Conservation (phyloP, 1,140 invertebrate species). For the Euborellia annulipes region DNA sequence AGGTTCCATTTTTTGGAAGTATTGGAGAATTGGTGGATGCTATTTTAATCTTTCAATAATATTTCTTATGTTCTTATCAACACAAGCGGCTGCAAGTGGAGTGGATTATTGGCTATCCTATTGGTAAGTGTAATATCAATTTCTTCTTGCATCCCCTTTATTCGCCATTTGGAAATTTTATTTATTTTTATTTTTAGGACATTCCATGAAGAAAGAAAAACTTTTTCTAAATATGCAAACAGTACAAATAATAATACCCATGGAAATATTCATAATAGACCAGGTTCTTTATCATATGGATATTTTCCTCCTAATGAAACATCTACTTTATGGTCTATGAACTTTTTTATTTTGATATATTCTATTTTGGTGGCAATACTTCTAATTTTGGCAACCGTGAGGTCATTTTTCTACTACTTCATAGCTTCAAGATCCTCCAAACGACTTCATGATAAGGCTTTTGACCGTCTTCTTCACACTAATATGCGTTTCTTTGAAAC, state of each 20-base stretch:
- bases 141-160: too few relatives aligned
- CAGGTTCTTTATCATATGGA: too few relatives aligned
- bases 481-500: constrained; percentile 74
- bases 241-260: too few relatives aligned
- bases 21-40: constrained; percentile 36
- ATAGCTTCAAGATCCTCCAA: not conserved
- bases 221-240: too few relatives aligned
- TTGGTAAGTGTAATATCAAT: too few relatives aligned
- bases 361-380: not conserved
- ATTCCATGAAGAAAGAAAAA: too few relatives aligned
- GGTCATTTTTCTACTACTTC: not conserved
- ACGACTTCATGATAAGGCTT: constrained; percentile 59
- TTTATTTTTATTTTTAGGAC: too few relatives aligned
- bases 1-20: constrained; percentile 33
- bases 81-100: constrained; percentile 30
- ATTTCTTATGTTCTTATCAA: constrained; percentile 26
- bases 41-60: constrained; percentile 27
- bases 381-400: not conserved
- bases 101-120: constrained; percentile 35
- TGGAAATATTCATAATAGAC: too few relatives aligned
- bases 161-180: too few relatives aligned
- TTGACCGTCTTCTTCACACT: constrained; percentile 51
- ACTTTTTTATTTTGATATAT: not conserved
- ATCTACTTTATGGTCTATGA: not conserved
- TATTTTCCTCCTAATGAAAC: too few relatives aligned